phyloP scores from a whole-genome alignment of 2,888 invertebrate genomes.

The Leucania comma region DNA sequence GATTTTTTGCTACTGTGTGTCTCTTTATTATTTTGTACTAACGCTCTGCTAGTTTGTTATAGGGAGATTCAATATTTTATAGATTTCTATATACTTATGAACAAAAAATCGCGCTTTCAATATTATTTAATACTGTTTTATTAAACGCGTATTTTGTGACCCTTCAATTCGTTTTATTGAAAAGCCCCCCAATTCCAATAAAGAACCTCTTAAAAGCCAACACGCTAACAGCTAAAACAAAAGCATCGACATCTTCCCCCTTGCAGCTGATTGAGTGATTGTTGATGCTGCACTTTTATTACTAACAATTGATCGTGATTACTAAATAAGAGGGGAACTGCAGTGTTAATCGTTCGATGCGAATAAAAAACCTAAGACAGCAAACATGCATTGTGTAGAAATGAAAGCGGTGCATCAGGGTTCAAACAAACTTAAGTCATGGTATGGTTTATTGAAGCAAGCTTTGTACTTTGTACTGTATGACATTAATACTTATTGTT shows the following conservation, averaged over 20 bases:
- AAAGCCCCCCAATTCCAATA: constrained; percentile 50
- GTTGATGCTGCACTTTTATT: constrained; percentile 80
- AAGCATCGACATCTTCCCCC: constrained; percentile 64
- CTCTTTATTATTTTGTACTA: not conserved
- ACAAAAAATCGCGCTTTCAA: not conserved
- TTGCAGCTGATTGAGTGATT: constrained; percentile 75
- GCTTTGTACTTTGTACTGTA: not conserved
- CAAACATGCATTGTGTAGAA: constrained; percentile 35
- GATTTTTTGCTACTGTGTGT: constrained; percentile 45
- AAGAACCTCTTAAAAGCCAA: constrained; percentile 65
- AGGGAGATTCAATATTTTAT: not conserved
- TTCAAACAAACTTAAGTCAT: constrained; percentile 13
- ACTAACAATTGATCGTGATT: constrained; percentile 84
- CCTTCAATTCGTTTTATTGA: constrained; percentile 40
- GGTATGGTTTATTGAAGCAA: constrained; percentile 10
- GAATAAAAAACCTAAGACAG: constrained; percentile 54
- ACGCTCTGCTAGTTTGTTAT: not conserved
- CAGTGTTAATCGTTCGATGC: constrained; percentile 64
- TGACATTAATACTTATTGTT: too few relatives aligned
- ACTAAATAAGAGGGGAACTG: constrained; percentile 68
- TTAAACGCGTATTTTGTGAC: constrained; percentile 38
- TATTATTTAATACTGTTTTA: not conserved
- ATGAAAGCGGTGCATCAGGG: constrained; percentile 21
- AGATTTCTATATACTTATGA: not conserved
- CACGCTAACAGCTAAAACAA: constrained; percentile 68